These are phyloP conservation scores for Miniopterus natalensis DNA, from an alignment of 2,113 vertebrate genomes.

Conservation along the genomic window DNA sequence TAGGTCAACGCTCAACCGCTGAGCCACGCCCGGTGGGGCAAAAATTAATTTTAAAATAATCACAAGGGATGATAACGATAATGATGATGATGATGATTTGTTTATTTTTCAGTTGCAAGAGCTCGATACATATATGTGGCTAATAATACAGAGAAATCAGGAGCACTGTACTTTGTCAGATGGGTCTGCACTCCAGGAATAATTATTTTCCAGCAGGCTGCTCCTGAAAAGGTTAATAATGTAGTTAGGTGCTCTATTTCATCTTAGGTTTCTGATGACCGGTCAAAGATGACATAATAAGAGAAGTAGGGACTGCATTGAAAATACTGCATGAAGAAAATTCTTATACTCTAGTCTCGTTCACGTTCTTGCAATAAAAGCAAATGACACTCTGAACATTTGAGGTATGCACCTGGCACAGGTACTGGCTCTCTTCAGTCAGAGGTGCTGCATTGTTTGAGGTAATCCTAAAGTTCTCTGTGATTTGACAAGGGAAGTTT, in stretches of 20 bases:
- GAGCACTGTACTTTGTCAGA: not conserved
- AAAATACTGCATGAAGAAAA: constrained; percentile 51
- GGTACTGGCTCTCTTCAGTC: not conserved
- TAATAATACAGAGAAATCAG: not conserved
- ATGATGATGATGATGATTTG: not conserved
- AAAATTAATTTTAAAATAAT: constrained; percentile 2
- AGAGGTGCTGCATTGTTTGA: not conserved
- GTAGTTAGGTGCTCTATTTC: constrained; percentile 59
- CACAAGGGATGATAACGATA: not conserved
- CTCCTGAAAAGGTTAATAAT: constrained; percentile 68
- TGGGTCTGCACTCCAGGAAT: not conserved
- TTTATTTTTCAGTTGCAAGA: not conserved
- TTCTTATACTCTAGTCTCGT: not conserved
- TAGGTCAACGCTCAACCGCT: too few species aligned
- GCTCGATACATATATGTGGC: not conserved
- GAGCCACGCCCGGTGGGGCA: too few species aligned
- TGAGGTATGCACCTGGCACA: not conserved
- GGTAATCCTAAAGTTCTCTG: not conserved
- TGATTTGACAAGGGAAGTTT: not conserved
- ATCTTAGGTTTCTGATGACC: constrained; percentile 38
- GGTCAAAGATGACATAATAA: constrained; percentile 68
- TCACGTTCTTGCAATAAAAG: not conserved
- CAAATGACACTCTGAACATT: not conserved
- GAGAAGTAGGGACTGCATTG: constrained; percentile 57
- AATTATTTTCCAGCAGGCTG: not conserved